Evolutionary conservation across 2,888 invertebrate species (phyloP).

Genomic region (Stramonita haemastoma): DNA sequence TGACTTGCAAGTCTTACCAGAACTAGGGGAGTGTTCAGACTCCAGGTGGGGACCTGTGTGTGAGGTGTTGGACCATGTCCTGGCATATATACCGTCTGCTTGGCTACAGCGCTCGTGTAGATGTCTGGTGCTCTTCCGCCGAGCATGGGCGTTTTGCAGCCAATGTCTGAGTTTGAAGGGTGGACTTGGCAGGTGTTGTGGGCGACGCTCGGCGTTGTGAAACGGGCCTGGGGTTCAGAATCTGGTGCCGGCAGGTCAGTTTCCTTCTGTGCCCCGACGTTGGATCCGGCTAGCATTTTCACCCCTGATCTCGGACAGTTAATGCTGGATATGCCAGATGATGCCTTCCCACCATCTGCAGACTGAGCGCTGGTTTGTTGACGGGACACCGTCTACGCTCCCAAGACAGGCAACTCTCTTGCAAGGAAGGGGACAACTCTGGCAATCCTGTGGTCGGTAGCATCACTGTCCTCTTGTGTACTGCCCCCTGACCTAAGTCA

Average conservation of each 20-base stretch:
- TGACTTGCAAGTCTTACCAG: no score
- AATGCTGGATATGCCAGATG: background rate
- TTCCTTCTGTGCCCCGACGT: background rate
- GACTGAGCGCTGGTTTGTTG: background rate
- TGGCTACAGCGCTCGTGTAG: background rate
- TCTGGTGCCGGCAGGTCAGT: background rate
- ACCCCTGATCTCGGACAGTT: background rate
- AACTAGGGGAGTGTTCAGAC: no score
- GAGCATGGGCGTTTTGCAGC: background rate
- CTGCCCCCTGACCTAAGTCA: no score
- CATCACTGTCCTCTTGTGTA: background rate
- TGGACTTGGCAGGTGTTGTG: no score
- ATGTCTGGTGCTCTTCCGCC: background rate
- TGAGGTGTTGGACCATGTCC: no score
- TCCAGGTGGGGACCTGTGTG: background rate
- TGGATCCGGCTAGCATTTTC: background rate
- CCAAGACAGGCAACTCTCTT: background rate
- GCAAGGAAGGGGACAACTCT: background rate
- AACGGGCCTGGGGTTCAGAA: background rate
- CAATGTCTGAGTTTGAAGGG: background rate
- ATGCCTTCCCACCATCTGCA: background rate
- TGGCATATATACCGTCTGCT: background rate
- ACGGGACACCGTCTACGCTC: background rate
- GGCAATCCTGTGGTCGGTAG: background rate
- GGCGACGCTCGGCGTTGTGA: no score